Evolutionary conservation across 2,888 invertebrate genomes (phyloP).

Genomic region (Spatulosminthurus flaviceps): DNA sequence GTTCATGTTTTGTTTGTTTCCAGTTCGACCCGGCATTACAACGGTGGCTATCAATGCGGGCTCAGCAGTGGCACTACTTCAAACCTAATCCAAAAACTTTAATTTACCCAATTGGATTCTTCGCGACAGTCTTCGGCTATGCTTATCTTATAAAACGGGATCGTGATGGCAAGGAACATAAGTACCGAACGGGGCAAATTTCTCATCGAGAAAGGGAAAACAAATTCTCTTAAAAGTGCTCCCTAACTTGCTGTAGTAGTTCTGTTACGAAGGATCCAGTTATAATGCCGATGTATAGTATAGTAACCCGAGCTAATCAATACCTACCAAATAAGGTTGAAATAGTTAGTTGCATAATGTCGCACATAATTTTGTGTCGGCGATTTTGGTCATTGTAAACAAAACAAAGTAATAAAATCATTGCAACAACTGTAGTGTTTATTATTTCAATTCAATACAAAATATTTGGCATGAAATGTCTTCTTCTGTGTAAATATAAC

Average conservation of each 20-base stretch:
- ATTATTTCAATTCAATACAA: conserved; percentile 3
- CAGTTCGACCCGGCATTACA: conserved; percentile 85
- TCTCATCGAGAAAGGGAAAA: conserved; percentile 78
- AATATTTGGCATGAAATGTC: conserved; percentile 1
- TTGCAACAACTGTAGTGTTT: conserved; percentile 13
- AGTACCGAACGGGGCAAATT: conserved; percentile 76
- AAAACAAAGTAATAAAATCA: background rate
- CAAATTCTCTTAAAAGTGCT: conserved; percentile 73
- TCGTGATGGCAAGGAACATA: conserved; percentile 70
- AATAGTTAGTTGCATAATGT: too few relatives aligned
- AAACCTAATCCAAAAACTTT: conserved; percentile 73
- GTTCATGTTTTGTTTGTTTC: too few relatives aligned
- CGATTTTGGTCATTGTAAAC: too few relatives aligned
- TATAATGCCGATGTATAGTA: background rate
- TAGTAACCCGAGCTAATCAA: background rate
- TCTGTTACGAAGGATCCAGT: too few relatives aligned
- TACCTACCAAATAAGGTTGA: background rate
- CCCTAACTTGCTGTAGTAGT: background rate
- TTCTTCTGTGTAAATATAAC: background rate
- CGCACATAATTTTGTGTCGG: too few relatives aligned
- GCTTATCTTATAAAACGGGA: conserved; percentile 70
- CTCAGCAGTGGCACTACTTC: conserved; percentile 74
- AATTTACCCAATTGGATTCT: conserved; percentile 69
- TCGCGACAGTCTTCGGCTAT: conserved; percentile 71
- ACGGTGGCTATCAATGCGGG: conserved; percentile 78